Base-by-base conservation (phyloP, 2,113 vertebrate species). In the Penelope pileata region DNA sequence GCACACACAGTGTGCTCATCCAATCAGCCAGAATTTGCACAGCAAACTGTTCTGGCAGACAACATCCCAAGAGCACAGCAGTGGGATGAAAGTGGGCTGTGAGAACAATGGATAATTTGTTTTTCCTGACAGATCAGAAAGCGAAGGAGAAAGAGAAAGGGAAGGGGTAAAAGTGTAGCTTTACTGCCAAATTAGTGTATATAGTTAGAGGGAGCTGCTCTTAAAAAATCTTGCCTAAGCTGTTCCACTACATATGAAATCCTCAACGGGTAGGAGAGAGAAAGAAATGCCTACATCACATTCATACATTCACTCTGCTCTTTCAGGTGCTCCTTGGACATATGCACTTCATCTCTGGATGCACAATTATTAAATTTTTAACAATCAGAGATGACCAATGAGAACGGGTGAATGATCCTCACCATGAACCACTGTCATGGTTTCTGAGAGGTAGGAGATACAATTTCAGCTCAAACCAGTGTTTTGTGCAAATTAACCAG, bases 41-140 rank as follows among this genome's bases (percentile, higher is more conserved):
- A 32, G 40, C 23, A 53, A 60, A 50, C 22, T 64, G 18, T 67
- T 66, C 59, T 21, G n/a, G 24, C 17, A 23, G 47, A 53, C 59
- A 66, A 23, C 23, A 40, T 4, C 54, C 8, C 29, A 1, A 2
- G 63, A 3, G 0, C 42, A 40, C 29, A 5, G 15, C 0, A 0
- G 34, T 47, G 21, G 9, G 22, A 58, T 8, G 18, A 26, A 67
- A 81, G 42, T 0, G 0, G 42, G 4, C 26, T 50, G 24, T 70
- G 56, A 23, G 32, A 86, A 43, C 30, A 89, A 78, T 21, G 45
- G 26, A 50, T 38, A 50, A 86, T 70, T 63, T 89, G 22, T 26
- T 54, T 24, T 38, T 43, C 40, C 23, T 75, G 47, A 47, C 78
- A 67, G 38, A 87, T 18, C 16, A 45, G 22, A 75, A 17, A 75